Evolutionary conservation across 2,113 vertebrate genomes (phyloP), one percentile per base, ranked within the genome.

Genomic region (Lucifuga dentata): DNA sequence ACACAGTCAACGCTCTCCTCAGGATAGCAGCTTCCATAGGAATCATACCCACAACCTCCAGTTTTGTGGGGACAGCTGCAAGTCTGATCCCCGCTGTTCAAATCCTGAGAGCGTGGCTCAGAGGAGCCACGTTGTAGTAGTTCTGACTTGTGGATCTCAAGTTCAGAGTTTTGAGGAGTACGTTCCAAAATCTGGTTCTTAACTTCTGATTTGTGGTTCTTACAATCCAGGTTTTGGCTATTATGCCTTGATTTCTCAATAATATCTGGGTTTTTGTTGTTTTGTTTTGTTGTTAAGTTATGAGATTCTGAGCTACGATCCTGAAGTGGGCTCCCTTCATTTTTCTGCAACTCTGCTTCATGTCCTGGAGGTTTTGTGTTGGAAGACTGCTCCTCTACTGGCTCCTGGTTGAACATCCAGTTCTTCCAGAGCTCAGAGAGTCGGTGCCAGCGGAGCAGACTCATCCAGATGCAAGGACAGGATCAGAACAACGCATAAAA

Each of bases 361-460:
- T 32, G 39, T 1, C 23, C 59, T 1, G 29, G 39, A 50, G 35
- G 26, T 41, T 81, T 71, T 20, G 72, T 20, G 17, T 58, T 55
- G 29, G 55, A 62, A 40, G 8, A 48, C 45, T 5, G 93, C 60
- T 76, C 60, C 60, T 94, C 90, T 73, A 56, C 33, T n/a, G 82
- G 86, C 66, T 96, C 93, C 83, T 95, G 94, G 91, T 95, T 95
- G 92, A 96, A 97, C 84, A 95, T 90, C 95, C 95, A 97, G 84
- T 87, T 95, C 91, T 93, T 95, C 95, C 95, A 97, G 73, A 94
- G 73, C 55, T 76, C 32, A 2, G 93, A 95, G 15, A 97, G 88
- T 59, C 92, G 94, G 68, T 94, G 92, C 72, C 95, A 89, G 68
- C 86, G 92, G 62, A 94, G 43, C 44, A 94, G 88, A 81, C 76